Evolutionary conservation across 1,140 invertebrate genomes (phyloP).

Genomic region (Ips typographus): DNA sequence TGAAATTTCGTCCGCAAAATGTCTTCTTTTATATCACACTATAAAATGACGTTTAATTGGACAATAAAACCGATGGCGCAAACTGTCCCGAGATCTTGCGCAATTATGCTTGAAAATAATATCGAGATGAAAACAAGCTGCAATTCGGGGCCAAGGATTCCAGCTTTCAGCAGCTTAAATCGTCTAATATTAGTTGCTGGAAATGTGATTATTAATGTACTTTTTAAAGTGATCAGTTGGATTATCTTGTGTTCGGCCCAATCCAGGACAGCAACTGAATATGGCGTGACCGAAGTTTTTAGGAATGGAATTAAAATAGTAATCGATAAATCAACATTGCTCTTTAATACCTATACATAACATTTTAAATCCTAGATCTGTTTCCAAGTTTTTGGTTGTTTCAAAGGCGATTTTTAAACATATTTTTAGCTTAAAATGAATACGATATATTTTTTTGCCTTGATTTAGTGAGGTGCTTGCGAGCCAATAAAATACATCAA

Average conservation of each 20-base stretch:
- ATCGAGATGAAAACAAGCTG: slow-evolving; percentile 24
- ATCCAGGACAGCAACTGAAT: too few relatives aligned
- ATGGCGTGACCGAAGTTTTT: background rate
- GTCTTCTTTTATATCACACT: too few relatives aligned
- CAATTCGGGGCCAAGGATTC: slow-evolving; percentile 32
- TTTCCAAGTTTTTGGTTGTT: slow-evolving; percentile 11
- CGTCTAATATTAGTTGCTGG: slow-evolving; percentile 23
- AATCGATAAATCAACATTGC: slow-evolving; percentile 14
- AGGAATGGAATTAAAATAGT: slow-evolving; percentile 4
- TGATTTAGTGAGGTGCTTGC: slow-evolving; percentile 13
- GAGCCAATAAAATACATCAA: slow-evolving; percentile 3
- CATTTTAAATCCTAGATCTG: slow-evolving; percentile 10
- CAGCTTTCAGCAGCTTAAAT: slow-evolving; percentile 25
- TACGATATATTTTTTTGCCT: slow-evolving; percentile 9
- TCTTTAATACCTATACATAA: slow-evolving; percentile 1
- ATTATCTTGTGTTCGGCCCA: too few relatives aligned
- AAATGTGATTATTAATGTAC: background rate
- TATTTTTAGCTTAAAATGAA: slow-evolving; percentile 13
- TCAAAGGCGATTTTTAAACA: slow-evolving; percentile 8
- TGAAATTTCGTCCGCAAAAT: too few relatives aligned
- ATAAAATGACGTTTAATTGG: too few relatives aligned
- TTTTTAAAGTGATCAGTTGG: too few relatives aligned
- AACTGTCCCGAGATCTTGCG: slow-evolving; percentile 18
- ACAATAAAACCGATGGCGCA: background rate
- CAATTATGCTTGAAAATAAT: slow-evolving; percentile 26